Base-by-base conservation (phyloP, 2,888 invertebrate genomes). In the Brachynemurus nebulosus region DNA sequence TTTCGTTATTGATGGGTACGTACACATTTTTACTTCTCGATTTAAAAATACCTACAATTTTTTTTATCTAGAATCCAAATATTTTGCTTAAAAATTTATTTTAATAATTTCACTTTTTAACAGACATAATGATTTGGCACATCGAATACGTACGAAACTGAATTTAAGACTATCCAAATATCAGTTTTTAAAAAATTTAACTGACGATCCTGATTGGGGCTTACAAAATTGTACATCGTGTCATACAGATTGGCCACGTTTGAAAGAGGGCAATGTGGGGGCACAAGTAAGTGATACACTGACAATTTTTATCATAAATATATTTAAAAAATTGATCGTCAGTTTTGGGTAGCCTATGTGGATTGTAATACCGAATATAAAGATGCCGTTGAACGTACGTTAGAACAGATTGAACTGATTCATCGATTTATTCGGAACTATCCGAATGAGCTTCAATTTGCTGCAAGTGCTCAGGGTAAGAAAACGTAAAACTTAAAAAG, bases 391-490 rank as follows among this genome's bases (percentile, higher is more conserved):
- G 67, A 69, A 35, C 59, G 67, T 45, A 72, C 73, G 0, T 52
- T 78, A 36, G 72, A 76, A 40, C 76, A 77, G 58, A 70, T 75
- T 45, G 78, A 78, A 55, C 68, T 74, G 19, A 76, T 77, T 49
- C 71, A 71, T 52, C 61, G 75, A 45, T 59, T 71, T 27, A 61
- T 71, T 3, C 54, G 56, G 1, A 62, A 60, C 51, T 45, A 44
- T 38, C 12, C 37, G 7, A 16, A 37, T n/a, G 8, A 38, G 18
- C 30, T 44, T n/a, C 16, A 38, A 37, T 27, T 30, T 19, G 37
- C 27, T 14, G 21, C 23, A n/a, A 37, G 19, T 7, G 23, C 44
- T 18, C 25, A 21, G 18, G 37, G 44, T 44, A 38, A 21, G n/a
- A 18, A 25, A 4, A 38, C 11, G n/a, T 20, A 6, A 35, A 35